phyloP scores from a whole-genome alignment of 2,113 vertebrate genomes.

The Haliaeetus leucogaster region DNA sequence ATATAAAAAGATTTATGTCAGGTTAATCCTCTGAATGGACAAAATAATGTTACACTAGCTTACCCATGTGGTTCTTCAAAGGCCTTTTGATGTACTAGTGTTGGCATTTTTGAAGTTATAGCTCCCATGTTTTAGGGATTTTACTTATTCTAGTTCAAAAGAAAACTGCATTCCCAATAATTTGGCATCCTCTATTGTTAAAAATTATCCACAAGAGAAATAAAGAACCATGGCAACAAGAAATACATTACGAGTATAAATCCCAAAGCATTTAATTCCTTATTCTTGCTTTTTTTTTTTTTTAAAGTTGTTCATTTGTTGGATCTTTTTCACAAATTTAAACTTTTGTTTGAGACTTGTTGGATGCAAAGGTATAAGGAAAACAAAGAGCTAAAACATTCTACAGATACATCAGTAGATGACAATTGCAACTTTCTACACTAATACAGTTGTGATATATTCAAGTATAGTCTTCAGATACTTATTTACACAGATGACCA shows the following conservation, averaged over 20 bases:
- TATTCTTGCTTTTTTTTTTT: neutral
- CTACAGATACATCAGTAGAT: neutral
- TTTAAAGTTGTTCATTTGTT: neutral
- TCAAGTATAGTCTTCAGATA: neutral
- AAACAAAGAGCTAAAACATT: neutral
- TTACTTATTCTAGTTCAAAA: conserved; percentile 7
- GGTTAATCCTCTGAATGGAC: neutral
- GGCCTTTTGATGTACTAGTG: neutral
- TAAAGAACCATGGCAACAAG: neutral
- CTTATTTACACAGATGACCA: neutral
- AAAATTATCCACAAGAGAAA: conserved; percentile 9
- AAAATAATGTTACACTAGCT: neutral
- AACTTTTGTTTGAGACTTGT: neutral
- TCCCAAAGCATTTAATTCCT: neutral
- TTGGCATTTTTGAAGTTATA: neutral
- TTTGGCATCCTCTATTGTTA: neutral
- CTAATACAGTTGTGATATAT: neutral
- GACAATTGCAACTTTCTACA: neutral
- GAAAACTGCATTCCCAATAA: neutral
- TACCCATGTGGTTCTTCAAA: neutral
- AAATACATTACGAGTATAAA: neutral
- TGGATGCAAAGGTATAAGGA: neutral
- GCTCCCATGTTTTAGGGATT: neutral
- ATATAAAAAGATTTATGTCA: neutral
- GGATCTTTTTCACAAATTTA: neutral